These are phyloP conservation scores for Chaetogeoica ovagalla DNA, from an alignment of 2,888 invertebrate species.

Conservation along the genomic window DNA sequence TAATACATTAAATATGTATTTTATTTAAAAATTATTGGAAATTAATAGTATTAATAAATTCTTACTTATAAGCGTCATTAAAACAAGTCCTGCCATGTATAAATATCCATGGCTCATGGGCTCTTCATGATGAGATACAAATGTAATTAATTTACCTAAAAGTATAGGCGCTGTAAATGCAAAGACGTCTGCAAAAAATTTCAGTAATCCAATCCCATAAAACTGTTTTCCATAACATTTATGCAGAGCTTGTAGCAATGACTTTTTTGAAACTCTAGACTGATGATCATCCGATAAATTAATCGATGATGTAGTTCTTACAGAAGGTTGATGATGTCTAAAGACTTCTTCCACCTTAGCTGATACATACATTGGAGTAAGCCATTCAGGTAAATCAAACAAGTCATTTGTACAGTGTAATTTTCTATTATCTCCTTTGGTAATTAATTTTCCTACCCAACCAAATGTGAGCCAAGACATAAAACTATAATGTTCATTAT, in stretches of 20 bases:
- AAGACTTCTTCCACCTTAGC: conserved; percentile 66
- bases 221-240: conserved; percentile 78
- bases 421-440: conserved; percentile 74
- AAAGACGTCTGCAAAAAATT: conserved; percentile 78
- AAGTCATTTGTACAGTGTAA: conserved; percentile 77
- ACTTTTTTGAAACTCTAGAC: conserved; percentile 56
- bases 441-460: conserved; percentile 85
- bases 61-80: conserved; percentile 71
- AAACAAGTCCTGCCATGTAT: conserved; percentile 70
- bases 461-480: conserved; percentile 78
- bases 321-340: conserved; percentile 23
- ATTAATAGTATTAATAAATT: conserved; percentile 18
- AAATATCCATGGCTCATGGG: conserved; percentile 68
- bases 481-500: conserved; percentile 72
- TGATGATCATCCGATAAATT: conserved; percentile 40
- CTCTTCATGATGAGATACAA: conserved; percentile 73
- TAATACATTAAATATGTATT: too few relatives aligned
- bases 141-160: conserved; percentile 78
- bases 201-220: conserved; percentile 80
- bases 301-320: conserved; percentile 39
- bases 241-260: conserved; percentile 72
- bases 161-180: conserved; percentile 89
- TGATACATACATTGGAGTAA: conserved; percentile 68
- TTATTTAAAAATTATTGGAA: not conserved
- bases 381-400: conserved; percentile 74